Conservation (phyloP, 2,888 invertebrate genomes). For the Drosophila barbarae region DNA sequence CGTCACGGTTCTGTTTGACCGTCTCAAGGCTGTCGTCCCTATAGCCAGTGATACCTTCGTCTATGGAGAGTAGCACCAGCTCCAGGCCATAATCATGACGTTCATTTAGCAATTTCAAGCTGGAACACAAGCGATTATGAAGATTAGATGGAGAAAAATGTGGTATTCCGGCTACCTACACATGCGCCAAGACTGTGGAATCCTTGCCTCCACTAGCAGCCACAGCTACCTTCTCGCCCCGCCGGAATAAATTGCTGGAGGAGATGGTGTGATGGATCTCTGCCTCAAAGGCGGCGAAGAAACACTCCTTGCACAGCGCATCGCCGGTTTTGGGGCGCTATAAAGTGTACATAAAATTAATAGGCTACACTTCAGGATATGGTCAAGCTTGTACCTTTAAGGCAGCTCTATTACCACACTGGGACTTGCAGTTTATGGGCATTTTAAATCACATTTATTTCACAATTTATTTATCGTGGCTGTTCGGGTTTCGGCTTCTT, state of each 20-base stretch:
- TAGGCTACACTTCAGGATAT: not conserved
- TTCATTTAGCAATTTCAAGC: constrained; percentile 92
- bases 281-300: constrained; percentile 94
- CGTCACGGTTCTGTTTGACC: constrained; percentile 95
- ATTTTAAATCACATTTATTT: constrained; percentile 78
- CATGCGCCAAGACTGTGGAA: constrained; percentile 97
- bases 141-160: not conserved
- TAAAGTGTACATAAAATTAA: not conserved
- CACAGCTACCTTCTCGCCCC: constrained; percentile 92
- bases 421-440: constrained; percentile 85
- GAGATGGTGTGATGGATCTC: constrained; percentile 96
- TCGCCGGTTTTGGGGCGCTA: constrained; percentile 92
- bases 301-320: constrained; percentile 95
- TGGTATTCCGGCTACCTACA: constrained; percentile 76
- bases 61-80: constrained; percentile 94
- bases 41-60: constrained; percentile 98
- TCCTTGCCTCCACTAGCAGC: constrained; percentile 98
- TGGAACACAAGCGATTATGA: constrained; percentile 16
- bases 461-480: not conserved
- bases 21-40: constrained; percentile 98
- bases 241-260: constrained; percentile 88
- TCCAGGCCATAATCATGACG: constrained; percentile 94
- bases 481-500: not conserved
- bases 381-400: constrained; percentile 83
- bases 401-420: constrained; percentile 87